These are phyloP conservation scores for Orussus abietinus DNA, from an alignment of 1,140 invertebrate species.

Conservation along the genomic window DNA sequence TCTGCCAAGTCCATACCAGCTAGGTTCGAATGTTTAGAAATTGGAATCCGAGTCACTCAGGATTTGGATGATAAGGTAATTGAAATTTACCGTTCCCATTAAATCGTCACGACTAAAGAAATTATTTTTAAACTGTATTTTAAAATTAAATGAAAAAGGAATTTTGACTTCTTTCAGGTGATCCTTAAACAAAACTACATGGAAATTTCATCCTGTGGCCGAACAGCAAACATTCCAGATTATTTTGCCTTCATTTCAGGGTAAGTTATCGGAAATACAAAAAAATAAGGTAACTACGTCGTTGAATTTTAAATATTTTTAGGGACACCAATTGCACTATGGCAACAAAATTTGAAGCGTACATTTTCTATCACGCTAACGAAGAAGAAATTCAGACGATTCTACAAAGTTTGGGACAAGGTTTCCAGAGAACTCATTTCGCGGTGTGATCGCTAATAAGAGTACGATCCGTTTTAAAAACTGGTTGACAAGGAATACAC, in stretches of 20 bases:
- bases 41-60: conserved; percentile 51
- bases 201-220: conserved; percentile 64
- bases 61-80: conserved; percentile 40
- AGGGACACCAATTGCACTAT: conserved; percentile 59
- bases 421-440: conserved; percentile 48
- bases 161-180: conserved; percentile 33
- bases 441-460: no score
- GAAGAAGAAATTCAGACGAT: conserved; percentile 52
- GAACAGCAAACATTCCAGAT: conserved; percentile 53
- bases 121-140: no score
- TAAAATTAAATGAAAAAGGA: conserved; percentile 12
- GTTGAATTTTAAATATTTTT: conserved; percentile 25
- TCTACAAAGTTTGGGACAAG: conserved; percentile 47
- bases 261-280: conserved; percentile 40
- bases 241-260: conserved; percentile 64
- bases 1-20: conserved; percentile 39
- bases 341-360: conserved; percentile 56
- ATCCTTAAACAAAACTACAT: conserved; percentile 60
- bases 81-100: conserved; percentile 1
- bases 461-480: no score
- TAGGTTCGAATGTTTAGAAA: conserved; percentile 54
- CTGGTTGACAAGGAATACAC: no score
- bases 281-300: conserved; percentile 14
- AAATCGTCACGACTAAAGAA: neutral
- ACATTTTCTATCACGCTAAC: conserved; percentile 54